phyloP scores from a whole-genome alignment of 2,113 vertebrate genomes.

The Calonectris borealis region DNA sequence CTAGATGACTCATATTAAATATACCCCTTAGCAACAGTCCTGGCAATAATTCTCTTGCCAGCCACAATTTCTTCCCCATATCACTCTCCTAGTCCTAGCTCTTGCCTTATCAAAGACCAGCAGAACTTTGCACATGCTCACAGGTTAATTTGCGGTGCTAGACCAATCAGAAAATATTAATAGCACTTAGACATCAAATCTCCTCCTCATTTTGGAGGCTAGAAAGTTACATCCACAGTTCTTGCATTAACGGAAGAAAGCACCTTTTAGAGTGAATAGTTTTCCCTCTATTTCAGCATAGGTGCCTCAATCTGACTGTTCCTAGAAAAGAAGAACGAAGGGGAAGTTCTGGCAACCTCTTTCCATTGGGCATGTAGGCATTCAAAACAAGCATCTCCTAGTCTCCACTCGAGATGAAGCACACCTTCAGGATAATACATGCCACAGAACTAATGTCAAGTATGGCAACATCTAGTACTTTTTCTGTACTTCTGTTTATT shows the following conservation, averaged over 20 bases:
- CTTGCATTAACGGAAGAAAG: background rate
- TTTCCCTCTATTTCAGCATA: background rate
- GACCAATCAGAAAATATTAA: background rate
- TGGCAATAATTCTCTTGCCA: background rate
- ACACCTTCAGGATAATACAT: background rate
- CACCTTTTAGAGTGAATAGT: background rate
- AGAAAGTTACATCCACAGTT: background rate
- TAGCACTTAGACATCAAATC: background rate
- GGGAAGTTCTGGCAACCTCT: background rate
- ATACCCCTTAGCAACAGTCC: background rate
- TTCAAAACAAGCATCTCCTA: background rate
- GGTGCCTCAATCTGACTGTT: background rate
- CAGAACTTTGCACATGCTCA: background rate
- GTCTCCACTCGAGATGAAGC: background rate
- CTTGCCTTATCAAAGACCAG: background rate
- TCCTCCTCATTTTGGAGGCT: background rate
- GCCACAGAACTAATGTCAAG: background rate
- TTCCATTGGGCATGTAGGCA: accelerated
- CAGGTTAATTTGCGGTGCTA: background rate
- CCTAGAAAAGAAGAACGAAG: background rate
- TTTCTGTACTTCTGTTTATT: background rate
- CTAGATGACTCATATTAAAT: background rate
- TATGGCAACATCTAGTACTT: background rate
- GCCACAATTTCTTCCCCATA: background rate
- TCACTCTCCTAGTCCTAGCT: background rate